phyloP scores from a whole-genome alignment of 2,797 vertebrate species.

The Echeneis naucrates region DNA sequence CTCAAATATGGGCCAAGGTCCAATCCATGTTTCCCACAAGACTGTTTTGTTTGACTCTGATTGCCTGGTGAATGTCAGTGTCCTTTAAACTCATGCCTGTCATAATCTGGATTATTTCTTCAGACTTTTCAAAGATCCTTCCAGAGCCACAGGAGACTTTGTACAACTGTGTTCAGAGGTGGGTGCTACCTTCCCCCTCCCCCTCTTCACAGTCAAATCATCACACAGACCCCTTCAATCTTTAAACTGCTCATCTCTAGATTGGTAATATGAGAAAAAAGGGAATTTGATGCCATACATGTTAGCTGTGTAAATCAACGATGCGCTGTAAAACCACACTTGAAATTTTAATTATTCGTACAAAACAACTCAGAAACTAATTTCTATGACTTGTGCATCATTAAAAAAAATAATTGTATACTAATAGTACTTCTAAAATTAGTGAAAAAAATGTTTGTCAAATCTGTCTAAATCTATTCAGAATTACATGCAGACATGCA shows the following conservation, averaged over 20 bases:
- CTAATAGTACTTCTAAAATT: too few relatives aligned
- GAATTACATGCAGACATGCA: too few relatives aligned
- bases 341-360: slow-evolving; percentile 1
- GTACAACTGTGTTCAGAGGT: not conserved
- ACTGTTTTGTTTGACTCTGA: not conserved
- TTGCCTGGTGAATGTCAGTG: not conserved
- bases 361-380: too few relatives aligned
- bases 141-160: not conserved
- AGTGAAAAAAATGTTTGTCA: too few relatives aligned
- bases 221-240: not conserved
- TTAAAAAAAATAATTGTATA: too few relatives aligned
- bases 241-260: not conserved
- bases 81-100: not conserved
- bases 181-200: not conserved
- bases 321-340: too few relatives aligned
- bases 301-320: too few relatives aligned
- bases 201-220: not conserved
- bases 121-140: not conserved
- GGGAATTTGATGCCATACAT: too few relatives aligned
- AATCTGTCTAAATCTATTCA: too few relatives aligned
- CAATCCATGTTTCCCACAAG: not conserved
- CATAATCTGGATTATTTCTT: not conserved
- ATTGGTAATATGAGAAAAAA: too few relatives aligned
- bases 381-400: too few relatives aligned
- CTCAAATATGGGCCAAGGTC: too few relatives aligned